Conservation (phyloP, 1,140 invertebrate species). For the Ephestia elutella region DNA sequence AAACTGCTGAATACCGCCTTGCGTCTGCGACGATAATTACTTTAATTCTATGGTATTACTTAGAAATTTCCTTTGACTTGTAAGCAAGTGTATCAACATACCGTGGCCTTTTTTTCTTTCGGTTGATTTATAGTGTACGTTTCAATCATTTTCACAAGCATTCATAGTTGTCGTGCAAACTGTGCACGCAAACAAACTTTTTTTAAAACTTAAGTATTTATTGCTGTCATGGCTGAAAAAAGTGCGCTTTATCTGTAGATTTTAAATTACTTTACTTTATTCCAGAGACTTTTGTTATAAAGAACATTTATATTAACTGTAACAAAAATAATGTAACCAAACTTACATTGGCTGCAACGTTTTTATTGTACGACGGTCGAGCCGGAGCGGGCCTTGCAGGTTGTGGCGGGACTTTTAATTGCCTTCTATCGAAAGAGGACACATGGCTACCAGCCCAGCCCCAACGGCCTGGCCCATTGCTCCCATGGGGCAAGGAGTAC, state of each 20-base stretch:
- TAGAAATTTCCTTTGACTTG: constrained; percentile 4
- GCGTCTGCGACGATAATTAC: constrained; percentile 4
- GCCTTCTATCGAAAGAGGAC: constrained; percentile 67
- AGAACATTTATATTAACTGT: neutral
- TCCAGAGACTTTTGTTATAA: too few species aligned
- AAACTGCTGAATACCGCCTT: constrained; percentile 17
- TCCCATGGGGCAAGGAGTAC: constrained; percentile 62
- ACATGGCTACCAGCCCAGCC: constrained; percentile 59
- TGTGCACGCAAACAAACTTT: neutral
- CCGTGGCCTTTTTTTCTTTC: neutral
- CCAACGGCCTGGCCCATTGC: constrained; percentile 59
- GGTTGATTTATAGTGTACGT: neutral
- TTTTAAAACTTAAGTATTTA: too few species aligned
- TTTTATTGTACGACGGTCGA: constrained; percentile 49
- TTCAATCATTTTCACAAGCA: neutral
- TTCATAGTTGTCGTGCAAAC: neutral
- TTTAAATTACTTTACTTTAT: neutral
- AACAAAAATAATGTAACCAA: constrained; percentile 1
- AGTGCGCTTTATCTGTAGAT: neutral
- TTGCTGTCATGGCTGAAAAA: too few species aligned
- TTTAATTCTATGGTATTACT: constrained; percentile 7
- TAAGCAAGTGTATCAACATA: neutral
- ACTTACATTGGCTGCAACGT: constrained; percentile 58
- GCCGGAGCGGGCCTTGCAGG: constrained; percentile 64
- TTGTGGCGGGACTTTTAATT: constrained; percentile 65